Evolutionary conservation across 2,888 invertebrate species (phyloP).

Genomic region (Drosophila pseudotakahashii): DNA sequence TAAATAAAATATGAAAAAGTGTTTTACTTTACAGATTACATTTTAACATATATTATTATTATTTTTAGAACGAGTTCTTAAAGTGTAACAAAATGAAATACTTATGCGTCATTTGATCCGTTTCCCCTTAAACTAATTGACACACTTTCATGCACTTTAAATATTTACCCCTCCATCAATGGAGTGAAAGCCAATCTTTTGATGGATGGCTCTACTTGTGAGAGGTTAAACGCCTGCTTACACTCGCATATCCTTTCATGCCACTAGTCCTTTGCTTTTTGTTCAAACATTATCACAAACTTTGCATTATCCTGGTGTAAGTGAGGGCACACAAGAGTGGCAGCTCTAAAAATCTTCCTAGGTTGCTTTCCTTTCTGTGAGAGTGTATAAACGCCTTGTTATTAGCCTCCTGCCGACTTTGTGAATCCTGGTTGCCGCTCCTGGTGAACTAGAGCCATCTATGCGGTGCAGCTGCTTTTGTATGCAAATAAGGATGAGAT

Average conservation of each 20-base stretch:
- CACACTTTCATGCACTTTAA: slow-evolving; percentile 17
- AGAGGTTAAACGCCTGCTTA: slow-evolving; percentile 40
- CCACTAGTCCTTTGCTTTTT: slow-evolving; percentile 22
- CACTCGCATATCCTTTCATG: slow-evolving; percentile 31
- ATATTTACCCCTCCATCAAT: slow-evolving; percentile 24
- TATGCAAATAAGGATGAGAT: slow-evolving; percentile 15
- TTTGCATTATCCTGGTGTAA: slow-evolving; percentile 37
- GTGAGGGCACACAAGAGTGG: slow-evolving; percentile 23
- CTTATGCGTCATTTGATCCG: slow-evolving; percentile 2
- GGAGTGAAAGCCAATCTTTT: slow-evolving; percentile 32
- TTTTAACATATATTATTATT: no score
- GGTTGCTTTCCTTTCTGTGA: neutral
- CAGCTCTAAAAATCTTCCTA: slow-evolving; percentile 1
- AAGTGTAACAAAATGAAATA: neutral
- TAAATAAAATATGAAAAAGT: neutral
- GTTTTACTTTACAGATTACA: no score
- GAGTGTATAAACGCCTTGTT: slow-evolving; percentile 38
- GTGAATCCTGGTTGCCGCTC: slow-evolving; percentile 26
- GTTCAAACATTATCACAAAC: slow-evolving; percentile 43
- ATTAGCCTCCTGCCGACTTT: slow-evolving; percentile 61
- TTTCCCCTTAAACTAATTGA: neutral
- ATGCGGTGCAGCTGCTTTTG: slow-evolving; percentile 37
- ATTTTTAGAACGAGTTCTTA: neutral
- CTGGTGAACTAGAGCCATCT: slow-evolving; percentile 49
- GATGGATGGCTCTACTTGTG: slow-evolving; percentile 30